Base-by-base conservation (phyloP, 2,888 invertebrate species). In the Cephus pygmeus region DNA sequence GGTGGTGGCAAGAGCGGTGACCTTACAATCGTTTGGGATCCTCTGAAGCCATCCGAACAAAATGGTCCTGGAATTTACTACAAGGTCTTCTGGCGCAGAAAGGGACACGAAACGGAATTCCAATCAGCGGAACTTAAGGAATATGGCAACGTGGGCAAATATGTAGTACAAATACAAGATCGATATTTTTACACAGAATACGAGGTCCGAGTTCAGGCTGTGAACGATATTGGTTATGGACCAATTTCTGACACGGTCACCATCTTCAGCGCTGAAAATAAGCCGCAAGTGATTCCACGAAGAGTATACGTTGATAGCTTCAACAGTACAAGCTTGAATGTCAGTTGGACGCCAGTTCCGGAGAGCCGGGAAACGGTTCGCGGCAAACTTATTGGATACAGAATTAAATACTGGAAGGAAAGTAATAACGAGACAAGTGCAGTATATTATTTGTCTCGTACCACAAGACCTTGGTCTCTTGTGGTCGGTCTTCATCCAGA, bases 1-100 rank as follows among this genome's bases (percentile, higher is more conserved):
- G 99, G 99, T 6, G 98, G 98, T 73, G 98, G 98, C 15, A 98
- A 98, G 92, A 97, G 98, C 81, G 98, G 98, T 0, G 98, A 98
- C 89, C 94, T 99, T 4, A 96, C 97, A 0, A 97, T 99, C 76
- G 96, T 95, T 0, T 99, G 98, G 98, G 93, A 94, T 84, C 96
- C 97, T 0, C 90, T 98, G 36, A 93, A 94, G 81, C 92, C 94
- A 0, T 94, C 96, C 80, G 94, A 98, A 84, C 98, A 98, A 91
- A 97, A 98, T 90, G 98, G 97, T 0, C 96, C 96, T 34, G 97
- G 96, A 69, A 95, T 98, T 82, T 95, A 97, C 90, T 99, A 99
- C 91, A 97, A 96, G 90, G 94, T 98, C 82, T 98, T 95, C 89
- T 98, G 97, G 96, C 95, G 96, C 80, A 93, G 95, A 6, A 94